phyloP scores from a whole-genome alignment of 2,888 invertebrate genomes.

The Noctua janthina region DNA sequence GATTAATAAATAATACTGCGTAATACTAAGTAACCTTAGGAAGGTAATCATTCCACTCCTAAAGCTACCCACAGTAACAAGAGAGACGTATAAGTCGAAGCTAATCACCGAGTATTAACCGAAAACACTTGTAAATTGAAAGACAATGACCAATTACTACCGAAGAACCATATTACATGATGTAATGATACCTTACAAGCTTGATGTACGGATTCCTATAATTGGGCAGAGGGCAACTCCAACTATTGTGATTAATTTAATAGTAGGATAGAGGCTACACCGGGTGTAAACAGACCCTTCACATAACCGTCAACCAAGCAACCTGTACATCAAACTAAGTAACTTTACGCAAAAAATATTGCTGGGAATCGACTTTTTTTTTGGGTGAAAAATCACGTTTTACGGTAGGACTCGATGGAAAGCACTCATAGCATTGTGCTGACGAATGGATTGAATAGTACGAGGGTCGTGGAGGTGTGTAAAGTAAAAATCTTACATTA shows the following conservation, averaged over 20 bases:
- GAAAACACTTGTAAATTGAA: constrained; percentile 56
- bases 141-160: constrained; percentile 54
- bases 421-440: too few species aligned
- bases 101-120: constrained; percentile 39
- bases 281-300: too few species aligned
- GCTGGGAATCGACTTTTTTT: too few species aligned
- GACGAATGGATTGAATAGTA: too few species aligned
- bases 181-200: constrained; percentile 55
- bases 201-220: constrained; percentile 57
- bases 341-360: too few species aligned
- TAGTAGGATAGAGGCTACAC: not conserved
- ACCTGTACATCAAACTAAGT: too few species aligned
- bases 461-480: too few species aligned
- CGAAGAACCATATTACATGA: constrained; percentile 24
- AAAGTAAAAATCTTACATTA: too few species aligned
- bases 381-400: too few species aligned
- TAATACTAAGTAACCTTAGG: constrained; percentile 13
- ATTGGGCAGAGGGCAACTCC: constrained; percentile 47
- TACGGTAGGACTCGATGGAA: too few species aligned
- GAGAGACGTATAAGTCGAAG: constrained; percentile 16
- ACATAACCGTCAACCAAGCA: too few species aligned
- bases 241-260: constrained; percentile 26
- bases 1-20: constrained; percentile 12
- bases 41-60: not conserved
- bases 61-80: constrained; percentile 1